phyloP scores from a whole-genome alignment of 2,797 vertebrate species.

The Telmatherina bonti region DNA sequence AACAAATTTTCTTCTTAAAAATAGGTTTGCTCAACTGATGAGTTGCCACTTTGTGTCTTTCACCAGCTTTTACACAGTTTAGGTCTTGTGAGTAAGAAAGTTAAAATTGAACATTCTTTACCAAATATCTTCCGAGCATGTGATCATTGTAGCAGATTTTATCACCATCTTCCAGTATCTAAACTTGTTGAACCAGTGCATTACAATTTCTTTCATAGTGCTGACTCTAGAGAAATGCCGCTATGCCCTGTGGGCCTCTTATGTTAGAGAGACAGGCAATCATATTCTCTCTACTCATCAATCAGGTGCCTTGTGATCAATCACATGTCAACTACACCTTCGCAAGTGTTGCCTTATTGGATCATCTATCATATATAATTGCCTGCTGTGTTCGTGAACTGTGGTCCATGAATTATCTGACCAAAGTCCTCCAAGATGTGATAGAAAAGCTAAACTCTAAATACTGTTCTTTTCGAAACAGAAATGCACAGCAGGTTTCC shows the following conservation, averaged over 20 bases:
- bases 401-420: conserved; percentile 42
- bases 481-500: neutral
- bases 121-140: too few species aligned
- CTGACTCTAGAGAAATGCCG: conserved; percentile 6
- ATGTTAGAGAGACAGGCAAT: conserved; percentile 10
- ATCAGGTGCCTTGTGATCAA: conserved; percentile 57
- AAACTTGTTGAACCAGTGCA: neutral
- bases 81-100: too few species aligned
- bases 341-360: conserved; percentile 41
- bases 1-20: neutral
- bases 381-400: conserved; percentile 41
- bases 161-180: neutral
- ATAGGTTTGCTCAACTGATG: neutral
- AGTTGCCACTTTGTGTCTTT: neutral
- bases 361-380: conserved; percentile 64
- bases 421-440: conserved; percentile 34
- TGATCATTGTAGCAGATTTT: neutral
- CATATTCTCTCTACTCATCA: conserved; percentile 48
- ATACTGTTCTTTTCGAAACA: neutral
- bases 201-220: neutral
- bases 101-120: too few species aligned
- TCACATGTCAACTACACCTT: conserved; percentile 55
- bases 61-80: too few species aligned
- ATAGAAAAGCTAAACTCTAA: conserved; percentile 28
- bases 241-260: neutral